Evolutionary conservation across 2,888 invertebrate genomes (phyloP).

Genomic region (Eupithecia tripunctaria): DNA sequence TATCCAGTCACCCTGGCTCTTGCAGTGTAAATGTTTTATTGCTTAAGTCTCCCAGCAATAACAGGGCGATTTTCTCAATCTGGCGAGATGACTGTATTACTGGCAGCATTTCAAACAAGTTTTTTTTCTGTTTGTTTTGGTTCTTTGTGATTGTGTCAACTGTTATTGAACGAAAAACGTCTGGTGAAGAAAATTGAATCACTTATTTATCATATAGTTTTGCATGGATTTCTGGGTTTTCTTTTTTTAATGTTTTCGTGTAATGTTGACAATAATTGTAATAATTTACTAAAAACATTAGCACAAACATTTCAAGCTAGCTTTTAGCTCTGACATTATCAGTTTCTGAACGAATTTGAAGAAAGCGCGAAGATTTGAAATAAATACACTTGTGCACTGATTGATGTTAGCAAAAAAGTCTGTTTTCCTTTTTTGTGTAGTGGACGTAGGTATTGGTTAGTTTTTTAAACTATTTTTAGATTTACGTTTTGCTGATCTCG

Average conservation of each 20-base stretch:
- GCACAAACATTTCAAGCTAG: neutral
- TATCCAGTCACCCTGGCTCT: neutral
- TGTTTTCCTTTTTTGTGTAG: neutral
- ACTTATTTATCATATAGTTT: too few relatives aligned
- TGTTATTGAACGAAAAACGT: conserved; percentile 5
- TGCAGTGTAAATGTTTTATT: neutral
- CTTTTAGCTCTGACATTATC: neutral
- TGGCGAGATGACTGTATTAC: neutral
- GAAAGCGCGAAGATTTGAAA: neutral
- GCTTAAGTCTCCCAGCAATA: neutral
- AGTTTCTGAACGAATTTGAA: neutral
- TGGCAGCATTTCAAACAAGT: conserved; percentile 4
- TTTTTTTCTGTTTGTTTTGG: conserved; percentile 8
- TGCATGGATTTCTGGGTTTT: too few relatives aligned
- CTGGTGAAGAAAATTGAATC: neutral
- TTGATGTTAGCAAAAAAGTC: neutral
- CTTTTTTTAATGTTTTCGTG: neutral
- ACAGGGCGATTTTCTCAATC: neutral
- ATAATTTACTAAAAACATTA: neutral
- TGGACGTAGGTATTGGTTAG: too few relatives aligned
- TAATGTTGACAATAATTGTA: neutral
- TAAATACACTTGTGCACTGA: neutral
- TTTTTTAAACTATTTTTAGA: neutral
- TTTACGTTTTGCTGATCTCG: neutral
- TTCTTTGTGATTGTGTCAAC: conserved; percentile 3